These are phyloP conservation scores for Chondrilla cf. caribensis DNA, from an alignment of 37 sponge, comb jelly and placozoan genomes.

Conservation along the genomic window DNA sequence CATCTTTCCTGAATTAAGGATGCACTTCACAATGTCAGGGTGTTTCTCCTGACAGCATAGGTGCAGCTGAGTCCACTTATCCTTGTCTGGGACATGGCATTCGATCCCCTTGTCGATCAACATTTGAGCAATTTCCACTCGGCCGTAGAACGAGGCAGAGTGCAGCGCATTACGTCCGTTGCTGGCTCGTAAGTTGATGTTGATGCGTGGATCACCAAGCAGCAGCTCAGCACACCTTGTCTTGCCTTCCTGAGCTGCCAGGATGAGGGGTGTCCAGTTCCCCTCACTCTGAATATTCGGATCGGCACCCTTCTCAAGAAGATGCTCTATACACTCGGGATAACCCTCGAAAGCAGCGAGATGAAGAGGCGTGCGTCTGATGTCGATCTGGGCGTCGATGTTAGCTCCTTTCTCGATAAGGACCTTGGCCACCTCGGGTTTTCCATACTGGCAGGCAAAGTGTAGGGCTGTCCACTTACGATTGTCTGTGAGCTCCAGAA, in stretches of 20 bases:
- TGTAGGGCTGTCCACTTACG: slow-evolving; percentile 79
- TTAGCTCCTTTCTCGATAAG: slow-evolving; percentile 51
- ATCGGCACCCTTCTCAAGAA: slow-evolving; percentile 45
- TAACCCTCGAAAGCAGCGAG: slow-evolving; percentile 82
- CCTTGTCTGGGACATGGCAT: slow-evolving; percentile 53
- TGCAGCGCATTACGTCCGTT: slow-evolving; percentile 77
- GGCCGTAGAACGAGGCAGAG: slow-evolving; percentile 77
- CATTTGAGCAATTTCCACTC: slow-evolving; percentile 33
- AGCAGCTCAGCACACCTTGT: slow-evolving; percentile 55
- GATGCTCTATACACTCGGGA: slow-evolving; percentile 53
- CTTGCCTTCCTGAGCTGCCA: slow-evolving; percentile 79
- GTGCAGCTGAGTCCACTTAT: slow-evolving; percentile 84
- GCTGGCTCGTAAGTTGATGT: slow-evolving; percentile 31
- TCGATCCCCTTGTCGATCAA: slow-evolving; percentile 40
- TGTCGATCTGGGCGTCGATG: slow-evolving; percentile 60
- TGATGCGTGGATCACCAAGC: slow-evolving; percentile 12
- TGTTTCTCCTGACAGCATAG: slow-evolving; percentile 80
- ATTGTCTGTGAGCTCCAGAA: slow-evolving; percentile 41
- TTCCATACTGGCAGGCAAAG: slow-evolving; percentile 78
- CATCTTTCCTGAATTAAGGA: slow-evolving; percentile 15
- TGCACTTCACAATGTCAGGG: slow-evolving; percentile 49
- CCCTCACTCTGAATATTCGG: slow-evolving; percentile 74
- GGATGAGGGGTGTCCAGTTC: slow-evolving; percentile 74
- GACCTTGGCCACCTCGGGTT: slow-evolving; percentile 33
- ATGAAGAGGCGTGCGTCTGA: slow-evolving; percentile 74